phyloP scores from a whole-genome alignment of 2,888 invertebrate genomes.

The Meteorus colon region DNA sequence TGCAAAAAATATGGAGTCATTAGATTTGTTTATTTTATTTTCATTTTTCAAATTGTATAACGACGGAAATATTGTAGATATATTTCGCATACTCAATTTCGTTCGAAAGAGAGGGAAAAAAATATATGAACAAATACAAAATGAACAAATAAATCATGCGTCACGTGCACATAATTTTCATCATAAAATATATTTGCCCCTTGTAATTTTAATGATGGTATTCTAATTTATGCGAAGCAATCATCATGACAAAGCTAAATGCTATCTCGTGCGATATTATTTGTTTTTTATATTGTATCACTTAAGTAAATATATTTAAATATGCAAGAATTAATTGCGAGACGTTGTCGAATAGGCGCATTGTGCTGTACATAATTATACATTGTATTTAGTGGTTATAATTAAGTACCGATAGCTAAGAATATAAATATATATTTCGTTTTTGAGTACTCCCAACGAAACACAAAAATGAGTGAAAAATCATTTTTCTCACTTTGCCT shows the following conservation, averaged over 20 bases:
- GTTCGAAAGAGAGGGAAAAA: conserved; percentile 37
- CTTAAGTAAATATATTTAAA: conserved; percentile 37
- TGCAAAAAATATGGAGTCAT: conserved; percentile 41
- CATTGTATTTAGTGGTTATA: conserved; percentile 25
- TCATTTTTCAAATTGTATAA: background rate
- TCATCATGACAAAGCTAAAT: conserved; percentile 41
- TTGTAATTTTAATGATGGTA: conserved; percentile 27
- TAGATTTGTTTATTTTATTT: conserved; percentile 12
- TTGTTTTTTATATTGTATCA: conserved; percentile 33
- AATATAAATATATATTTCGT: conserved; percentile 12
- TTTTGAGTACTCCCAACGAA: conserved; percentile 13
- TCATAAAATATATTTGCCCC: conserved; percentile 31
- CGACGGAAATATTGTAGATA: conserved; percentile 37
- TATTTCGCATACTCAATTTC: conserved; percentile 35
- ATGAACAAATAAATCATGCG: conserved; percentile 39
- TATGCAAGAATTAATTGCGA: conserved; percentile 33
- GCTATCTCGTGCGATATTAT: conserved; percentile 28
- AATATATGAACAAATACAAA: conserved; percentile 38
- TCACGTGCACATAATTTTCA: conserved; percentile 42
- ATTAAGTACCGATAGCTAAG: conserved; percentile 25
- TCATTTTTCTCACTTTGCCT: conserved; percentile 27
- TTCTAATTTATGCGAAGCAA: conserved; percentile 34
- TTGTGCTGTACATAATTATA: conserved; percentile 52
- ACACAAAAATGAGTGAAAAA: conserved; percentile 12
- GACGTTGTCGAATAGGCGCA: conserved; percentile 38